Evolutionary conservation across 37 sponge, comb jelly and placozoan species (phyloP).

Genomic region (Lycopodina hypogea): DNA sequence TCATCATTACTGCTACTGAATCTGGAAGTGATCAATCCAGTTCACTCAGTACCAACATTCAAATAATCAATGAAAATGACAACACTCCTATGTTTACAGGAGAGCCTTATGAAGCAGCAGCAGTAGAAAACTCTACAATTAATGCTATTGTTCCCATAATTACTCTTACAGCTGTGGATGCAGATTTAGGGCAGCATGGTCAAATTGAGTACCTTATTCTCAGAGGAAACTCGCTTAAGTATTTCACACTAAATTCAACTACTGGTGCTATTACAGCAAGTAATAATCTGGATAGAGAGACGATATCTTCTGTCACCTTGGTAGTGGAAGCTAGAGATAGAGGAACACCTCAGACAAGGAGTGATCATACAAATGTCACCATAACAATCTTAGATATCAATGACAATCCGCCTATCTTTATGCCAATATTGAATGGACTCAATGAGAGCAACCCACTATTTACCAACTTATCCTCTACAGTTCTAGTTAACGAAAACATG

Average conservation of each 20-base stretch:
- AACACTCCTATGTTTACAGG: conserved; percentile 54
- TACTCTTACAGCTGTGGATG: conserved; percentile 26
- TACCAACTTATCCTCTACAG: not conserved
- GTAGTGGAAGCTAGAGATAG: conserved; percentile 35
- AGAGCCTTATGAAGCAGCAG: not conserved
- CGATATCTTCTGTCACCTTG: conserved; percentile 1
- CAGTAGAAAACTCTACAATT: conserved; percentile 12
- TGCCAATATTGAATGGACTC: conserved; percentile 33
- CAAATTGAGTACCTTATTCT: conserved; percentile 32
- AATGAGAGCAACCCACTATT: conserved; percentile 72
- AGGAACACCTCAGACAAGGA: conserved; percentile 1
- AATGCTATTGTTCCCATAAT: not conserved
- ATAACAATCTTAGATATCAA: conserved; percentile 71
- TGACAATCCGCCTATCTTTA: conserved; percentile 75
- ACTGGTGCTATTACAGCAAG: conserved; percentile 25
- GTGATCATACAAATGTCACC: conserved; percentile 14
- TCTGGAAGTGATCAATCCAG: conserved; percentile 24
- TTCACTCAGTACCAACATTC: not conserved
- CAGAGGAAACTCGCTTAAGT: not conserved
- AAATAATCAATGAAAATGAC: conserved; percentile 65
- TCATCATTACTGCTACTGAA: conserved; percentile 45
- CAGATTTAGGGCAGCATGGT: conserved; percentile 56
- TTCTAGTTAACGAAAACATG: conserved; percentile 30
- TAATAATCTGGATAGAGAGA: conserved; percentile 49
- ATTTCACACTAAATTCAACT: conserved; percentile 18